Conservation (phyloP, 2,797 vertebrate species). For the Hyperoplus lanceolatus region DNA sequence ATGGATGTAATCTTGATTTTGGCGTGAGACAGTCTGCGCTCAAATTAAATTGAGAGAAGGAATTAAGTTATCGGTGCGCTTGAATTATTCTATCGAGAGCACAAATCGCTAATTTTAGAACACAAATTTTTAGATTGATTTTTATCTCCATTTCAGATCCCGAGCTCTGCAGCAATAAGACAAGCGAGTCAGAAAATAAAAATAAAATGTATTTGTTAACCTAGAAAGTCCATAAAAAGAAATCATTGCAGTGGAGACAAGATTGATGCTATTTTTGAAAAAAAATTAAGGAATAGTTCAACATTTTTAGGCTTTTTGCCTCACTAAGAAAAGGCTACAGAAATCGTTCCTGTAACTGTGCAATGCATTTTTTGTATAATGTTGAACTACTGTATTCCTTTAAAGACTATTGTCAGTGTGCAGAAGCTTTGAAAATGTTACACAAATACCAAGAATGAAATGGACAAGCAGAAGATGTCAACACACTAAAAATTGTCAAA, state of each 20-base stretch:
- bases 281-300: no score
- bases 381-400: background rate
- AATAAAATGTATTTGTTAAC: background rate
- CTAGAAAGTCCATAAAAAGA: background rate
- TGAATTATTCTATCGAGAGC: background rate
- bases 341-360: no score
- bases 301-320: no score
- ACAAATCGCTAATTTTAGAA: background rate
- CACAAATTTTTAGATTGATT: background rate
- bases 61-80: no score
- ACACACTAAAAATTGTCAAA: background rate
- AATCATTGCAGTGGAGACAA: background rate
- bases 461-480: background rate
- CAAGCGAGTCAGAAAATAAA: background rate
- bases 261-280: background rate
- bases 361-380: no score
- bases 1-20: background rate
- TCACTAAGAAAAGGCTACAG: no score
- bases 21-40: background rate
- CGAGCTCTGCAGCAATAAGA: background rate
- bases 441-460: background rate
- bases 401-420: background rate
- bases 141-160: background rate
- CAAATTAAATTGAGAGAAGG: no score
- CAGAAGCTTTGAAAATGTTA: background rate